Evolutionary conservation across 2,113 vertebrate species (phyloP).

Genomic region (Microcebus murinus): DNA sequence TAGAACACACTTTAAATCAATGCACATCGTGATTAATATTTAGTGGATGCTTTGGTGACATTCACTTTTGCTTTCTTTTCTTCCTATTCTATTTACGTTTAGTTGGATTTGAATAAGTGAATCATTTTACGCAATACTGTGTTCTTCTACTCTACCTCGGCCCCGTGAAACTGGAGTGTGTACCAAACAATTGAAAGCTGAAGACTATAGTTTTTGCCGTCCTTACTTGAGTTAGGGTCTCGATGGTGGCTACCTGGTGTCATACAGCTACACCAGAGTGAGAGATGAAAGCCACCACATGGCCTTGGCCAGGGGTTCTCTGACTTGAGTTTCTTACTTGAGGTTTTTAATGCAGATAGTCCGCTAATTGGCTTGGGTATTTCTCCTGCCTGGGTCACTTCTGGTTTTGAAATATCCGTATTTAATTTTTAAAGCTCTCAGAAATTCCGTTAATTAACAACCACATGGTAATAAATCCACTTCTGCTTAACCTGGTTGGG

Average conservation of each 20-base stretch:
- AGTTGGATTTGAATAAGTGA: background rate
- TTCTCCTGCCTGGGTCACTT: background rate
- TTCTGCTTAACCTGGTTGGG: background rate
- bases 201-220: no score
- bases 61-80: background rate
- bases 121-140: background rate
- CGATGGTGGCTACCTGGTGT: no score
- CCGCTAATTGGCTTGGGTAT: background rate
- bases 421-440: background rate
- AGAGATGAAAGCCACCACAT: background rate
- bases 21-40: background rate
- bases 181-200: background rate
- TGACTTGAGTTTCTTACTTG: background rate
- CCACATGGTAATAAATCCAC: background rate
- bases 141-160: background rate
- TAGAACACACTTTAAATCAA: background rate
- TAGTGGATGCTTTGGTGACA: background rate
- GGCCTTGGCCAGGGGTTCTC: background rate
- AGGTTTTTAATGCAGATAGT: background rate
- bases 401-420: background rate
- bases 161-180: accelerated
- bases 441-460: background rate
- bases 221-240: background rate
- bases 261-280: background rate
- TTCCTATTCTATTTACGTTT: background rate